Evolutionary conservation across 92 coral and sea anemone genomes (phyloP).

Genomic region (Parazoanthus swiftii): DNA sequence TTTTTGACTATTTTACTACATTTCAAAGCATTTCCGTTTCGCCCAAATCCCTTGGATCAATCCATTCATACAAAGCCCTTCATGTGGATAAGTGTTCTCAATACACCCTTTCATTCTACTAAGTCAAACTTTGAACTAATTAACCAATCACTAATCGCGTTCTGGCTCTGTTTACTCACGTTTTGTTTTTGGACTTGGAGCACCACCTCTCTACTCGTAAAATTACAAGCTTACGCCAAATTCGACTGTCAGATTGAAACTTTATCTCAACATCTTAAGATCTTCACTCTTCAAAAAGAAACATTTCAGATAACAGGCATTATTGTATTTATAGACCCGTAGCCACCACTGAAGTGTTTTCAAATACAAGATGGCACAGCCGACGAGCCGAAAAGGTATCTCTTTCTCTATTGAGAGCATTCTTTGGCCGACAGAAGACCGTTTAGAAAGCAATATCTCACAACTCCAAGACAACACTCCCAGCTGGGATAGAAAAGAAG

Average conservation of each 20-base stretch:
- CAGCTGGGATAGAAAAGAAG: neutral
- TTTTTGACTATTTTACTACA: neutral
- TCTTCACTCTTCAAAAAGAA: constrained; percentile 1
- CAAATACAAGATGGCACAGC: constrained; percentile 21
- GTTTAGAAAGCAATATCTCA: neutral
- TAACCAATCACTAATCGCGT: constrained; percentile 5
- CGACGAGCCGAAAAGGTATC: neutral
- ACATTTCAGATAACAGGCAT: neutral
- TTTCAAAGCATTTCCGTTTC: constrained; percentile 41
- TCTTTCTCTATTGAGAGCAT: constrained; percentile 41
- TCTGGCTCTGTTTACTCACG: constrained; percentile 5
- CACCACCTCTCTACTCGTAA: constrained; percentile 10
- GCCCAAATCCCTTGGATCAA: constrained; percentile 22
- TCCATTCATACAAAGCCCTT: constrained; percentile 17
- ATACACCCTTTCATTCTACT: constrained; percentile 11
- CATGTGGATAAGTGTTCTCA: neutral
- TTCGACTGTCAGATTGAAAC: neutral
- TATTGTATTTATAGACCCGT: neutral
- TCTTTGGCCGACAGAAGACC: constrained; percentile 1
- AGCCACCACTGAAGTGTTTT: neutral
- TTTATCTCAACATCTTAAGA: neutral
- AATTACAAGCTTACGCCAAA: neutral
- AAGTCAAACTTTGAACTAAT: constrained; percentile 1
- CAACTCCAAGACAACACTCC: neutral
- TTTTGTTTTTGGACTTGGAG: constrained; percentile 11